Base-by-base conservation (phyloP, 1,140 invertebrate genomes). In the Drosophila fuyamai region DNA sequence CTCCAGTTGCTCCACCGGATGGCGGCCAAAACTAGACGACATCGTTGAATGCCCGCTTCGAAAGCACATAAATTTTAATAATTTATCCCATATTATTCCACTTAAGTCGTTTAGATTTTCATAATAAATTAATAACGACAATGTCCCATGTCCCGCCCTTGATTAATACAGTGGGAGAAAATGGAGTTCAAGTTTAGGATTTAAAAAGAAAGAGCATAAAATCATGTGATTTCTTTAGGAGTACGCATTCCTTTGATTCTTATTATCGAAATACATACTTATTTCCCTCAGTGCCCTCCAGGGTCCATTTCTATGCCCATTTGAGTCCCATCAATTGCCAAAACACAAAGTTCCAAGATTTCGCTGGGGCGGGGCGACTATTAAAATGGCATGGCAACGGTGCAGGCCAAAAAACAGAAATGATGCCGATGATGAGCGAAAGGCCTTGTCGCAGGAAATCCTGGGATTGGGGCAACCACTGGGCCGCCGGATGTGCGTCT, bases 71-170 rank as follows among this genome's bases (percentile, higher is more conserved):
- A 88, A 88, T 88, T 88, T 88, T 89, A 89, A 88, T 88, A 88
- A 88, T 88, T 88, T 88, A 88, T 88, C 85, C 84, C 85, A 88
- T 88, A 88, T 88, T 88, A 89, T 84, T 88, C 84, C 84, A 88
- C 84, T 89, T 88, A 88, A 88, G 84, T 88, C 84, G 84, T 88
- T 88, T 89, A 88, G 84, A 88, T 88, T 88, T 88, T 84, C 84
- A 90, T 88, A 88, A 88, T 88, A 88, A 88, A 88, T 88, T 88
- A 90, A 88, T 88, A 88, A 86, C 83, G 83, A 79, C 84, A 77
- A 73, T 67, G 67, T 53, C 14, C 29, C 18, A 14, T 23, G 13
- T 44, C 4, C 8, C 8, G 38, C n/a, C 35, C 10, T 55, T 38
- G 10, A 36, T 51, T 35, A 7, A 1, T 35, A 16, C 55, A 54